These are phyloP conservation scores for Gymnogyps californianus DNA, from an alignment of 2,113 vertebrate genomes.

Conservation along the genomic window DNA sequence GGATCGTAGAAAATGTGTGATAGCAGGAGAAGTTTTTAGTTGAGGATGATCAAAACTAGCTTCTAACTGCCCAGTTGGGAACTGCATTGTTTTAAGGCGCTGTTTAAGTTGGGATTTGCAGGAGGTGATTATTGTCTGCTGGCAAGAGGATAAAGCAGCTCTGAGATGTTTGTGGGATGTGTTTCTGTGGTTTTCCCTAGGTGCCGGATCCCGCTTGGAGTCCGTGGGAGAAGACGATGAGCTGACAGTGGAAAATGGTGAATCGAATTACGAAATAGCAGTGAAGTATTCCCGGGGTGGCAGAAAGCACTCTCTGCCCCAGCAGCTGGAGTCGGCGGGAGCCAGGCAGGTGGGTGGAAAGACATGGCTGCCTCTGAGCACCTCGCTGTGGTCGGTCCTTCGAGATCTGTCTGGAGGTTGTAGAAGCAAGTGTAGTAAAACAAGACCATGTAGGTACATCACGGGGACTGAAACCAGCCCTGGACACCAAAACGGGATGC, in stretches of 20 bases:
- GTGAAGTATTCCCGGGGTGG: slow-evolving; percentile 81
- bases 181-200: slow-evolving; percentile 59
- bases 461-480: neutral
- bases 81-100: neutral
- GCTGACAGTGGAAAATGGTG: slow-evolving; percentile 83
- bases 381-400: fast-evolving
- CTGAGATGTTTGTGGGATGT: neutral
- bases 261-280: slow-evolving; percentile 66
- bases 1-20: neutral
- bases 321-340: slow-evolving; percentile 84
- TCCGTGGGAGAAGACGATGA: slow-evolving; percentile 96
- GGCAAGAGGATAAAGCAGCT: neutral
- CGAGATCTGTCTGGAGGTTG: neutral
- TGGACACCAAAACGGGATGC: neutral
- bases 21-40: neutral
- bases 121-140: neutral
- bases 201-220: slow-evolving; percentile 84
- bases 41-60: neutral
- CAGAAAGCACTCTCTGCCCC: slow-evolving; percentile 92
- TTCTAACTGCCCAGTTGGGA: neutral
- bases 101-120: neutral
- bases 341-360: slow-evolving; percentile 80
- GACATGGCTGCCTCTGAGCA: neutral
- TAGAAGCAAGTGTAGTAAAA: neutral
- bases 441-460: fast-evolving